Percentiles rank a stretch among this genome's conserved stretches.
phyloP scores from a whole-genome alignment of 2,113 vertebrate genomes.

The Platysternon megacephalum region DNA sequence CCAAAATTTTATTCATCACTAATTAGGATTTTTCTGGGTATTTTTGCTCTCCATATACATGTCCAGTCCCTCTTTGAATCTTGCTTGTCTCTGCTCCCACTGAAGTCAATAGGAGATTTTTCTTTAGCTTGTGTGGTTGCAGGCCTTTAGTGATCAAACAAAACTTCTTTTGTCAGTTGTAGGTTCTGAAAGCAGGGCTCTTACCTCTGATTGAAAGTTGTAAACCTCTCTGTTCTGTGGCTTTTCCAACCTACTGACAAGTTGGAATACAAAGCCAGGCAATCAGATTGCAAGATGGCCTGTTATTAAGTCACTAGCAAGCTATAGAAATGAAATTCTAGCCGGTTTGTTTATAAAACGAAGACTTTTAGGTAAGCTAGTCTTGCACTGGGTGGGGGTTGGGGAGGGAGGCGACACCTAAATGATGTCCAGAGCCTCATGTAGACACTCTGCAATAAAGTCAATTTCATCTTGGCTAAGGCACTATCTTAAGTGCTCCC shows the following conservation, averaged over 20 bases:
- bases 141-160: neutral
- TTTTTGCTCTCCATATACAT: neutral
- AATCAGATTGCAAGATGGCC: neutral
- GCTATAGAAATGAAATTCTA: neutral
- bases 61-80: neutral
- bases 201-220: neutral
- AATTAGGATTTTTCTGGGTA: neutral
- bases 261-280: neutral
- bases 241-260: neutral
- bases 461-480: neutral
- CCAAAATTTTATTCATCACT: neutral
- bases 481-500: neutral
- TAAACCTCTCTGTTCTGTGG: neutral
- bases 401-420: neutral
- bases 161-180: fast-evolving
- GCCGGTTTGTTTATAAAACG: neutral
- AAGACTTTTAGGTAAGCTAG: neutral
- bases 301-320: neutral
- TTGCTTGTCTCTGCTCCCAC: neutral
- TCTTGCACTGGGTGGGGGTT: fast-evolving
- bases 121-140: neutral
- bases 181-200: neutral
- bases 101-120: neutral
- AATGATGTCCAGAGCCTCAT: neutral
- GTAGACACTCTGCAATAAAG: neutral